phyloP scores from a whole-genome alignment of 2,797 vertebrate species.

The Coluber constrictor region DNA sequence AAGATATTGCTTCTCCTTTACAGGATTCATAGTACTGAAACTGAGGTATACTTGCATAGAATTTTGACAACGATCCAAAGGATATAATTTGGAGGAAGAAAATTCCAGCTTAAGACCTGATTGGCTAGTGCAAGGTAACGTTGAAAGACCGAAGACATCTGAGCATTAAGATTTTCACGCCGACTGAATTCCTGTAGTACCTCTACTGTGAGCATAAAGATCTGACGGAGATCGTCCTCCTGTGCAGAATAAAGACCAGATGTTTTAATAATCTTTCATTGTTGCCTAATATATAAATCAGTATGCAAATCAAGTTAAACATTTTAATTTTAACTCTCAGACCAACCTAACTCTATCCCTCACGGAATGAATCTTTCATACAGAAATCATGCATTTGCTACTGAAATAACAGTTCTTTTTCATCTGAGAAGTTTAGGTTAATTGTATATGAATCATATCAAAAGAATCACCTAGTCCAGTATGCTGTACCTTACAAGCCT shows the following conservation, averaged over 20 bases:
- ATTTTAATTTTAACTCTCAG: not conserved
- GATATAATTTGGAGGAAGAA: conserved; percentile 99
- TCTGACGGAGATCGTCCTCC: conserved; percentile 91
- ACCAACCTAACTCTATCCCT: not conserved
- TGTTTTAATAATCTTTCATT: not conserved
- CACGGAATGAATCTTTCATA: not conserved
- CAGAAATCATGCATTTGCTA: not conserved
- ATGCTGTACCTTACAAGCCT: not conserved
- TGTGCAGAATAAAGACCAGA: conserved; percentile 57
- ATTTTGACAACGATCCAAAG: conserved; percentile 68
- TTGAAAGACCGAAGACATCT: conserved; percentile 98
- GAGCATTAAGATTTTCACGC: conserved; percentile 91
- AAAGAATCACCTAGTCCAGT: not conserved
- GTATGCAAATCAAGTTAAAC: conserved; percentile 2
- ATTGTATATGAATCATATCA: not conserved
- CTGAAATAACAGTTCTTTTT: not conserved
- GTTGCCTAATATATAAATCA: not conserved
- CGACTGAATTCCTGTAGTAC: conserved; percentile 97
- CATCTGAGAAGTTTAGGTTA: not conserved
- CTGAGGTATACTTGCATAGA: conserved; percentile 3
- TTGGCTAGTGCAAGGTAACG: conserved; percentile 88
- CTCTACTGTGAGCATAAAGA: conserved; percentile 95
- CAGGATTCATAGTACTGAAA: conserved; percentile 10
- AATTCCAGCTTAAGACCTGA: conserved; percentile 99
- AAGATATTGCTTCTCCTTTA: not conserved